Percentiles rank a stretch among this genome's conserved stretches.
Evolutionary conservation across 2,888 invertebrate genomes (phyloP).

Genomic region (Rhagonycha lutea): DNA sequence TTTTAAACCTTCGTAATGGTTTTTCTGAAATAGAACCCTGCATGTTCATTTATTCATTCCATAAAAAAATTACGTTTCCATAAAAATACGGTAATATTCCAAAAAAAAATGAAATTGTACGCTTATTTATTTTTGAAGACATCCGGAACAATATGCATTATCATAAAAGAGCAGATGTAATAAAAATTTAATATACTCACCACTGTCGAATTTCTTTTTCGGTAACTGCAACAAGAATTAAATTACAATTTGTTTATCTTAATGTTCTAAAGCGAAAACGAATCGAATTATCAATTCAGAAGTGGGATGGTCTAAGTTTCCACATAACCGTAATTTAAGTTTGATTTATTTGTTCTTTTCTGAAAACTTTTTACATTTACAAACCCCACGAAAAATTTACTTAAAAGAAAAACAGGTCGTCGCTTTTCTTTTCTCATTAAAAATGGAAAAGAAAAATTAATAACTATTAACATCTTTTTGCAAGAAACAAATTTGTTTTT

Average conservation of each 20-base stretch:
- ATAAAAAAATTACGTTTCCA: not conserved
- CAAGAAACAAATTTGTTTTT: not conserved
- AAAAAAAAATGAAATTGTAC: not conserved
- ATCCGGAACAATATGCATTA: not conserved
- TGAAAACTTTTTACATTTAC: not conserved
- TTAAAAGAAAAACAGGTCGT: not conserved
- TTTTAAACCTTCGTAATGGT: not conserved
- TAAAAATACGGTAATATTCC: not conserved
- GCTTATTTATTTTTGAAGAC: not conserved
- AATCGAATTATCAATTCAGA: not conserved
- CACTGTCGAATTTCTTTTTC: constrained; percentile 88
- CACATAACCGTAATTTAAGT: not conserved
- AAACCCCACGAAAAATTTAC: not conserved
- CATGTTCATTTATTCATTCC: not conserved
- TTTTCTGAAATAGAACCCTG: not conserved
- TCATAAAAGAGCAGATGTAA: not conserved
- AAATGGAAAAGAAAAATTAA: not conserved
- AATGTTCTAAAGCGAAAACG: not conserved
- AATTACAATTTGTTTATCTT: constrained; percentile 11
- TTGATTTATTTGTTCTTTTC: not conserved
- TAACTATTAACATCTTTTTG: not conserved
- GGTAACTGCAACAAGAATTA: constrained; percentile 74
- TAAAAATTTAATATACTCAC: constrained; percentile 59
- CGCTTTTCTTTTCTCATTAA: not conserved
- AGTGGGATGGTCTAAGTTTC: not conserved